These are phyloP conservation scores for Burhinus oedicnemus DNA, from an alignment of 2,113 vertebrate species.

Conservation along the genomic window DNA sequence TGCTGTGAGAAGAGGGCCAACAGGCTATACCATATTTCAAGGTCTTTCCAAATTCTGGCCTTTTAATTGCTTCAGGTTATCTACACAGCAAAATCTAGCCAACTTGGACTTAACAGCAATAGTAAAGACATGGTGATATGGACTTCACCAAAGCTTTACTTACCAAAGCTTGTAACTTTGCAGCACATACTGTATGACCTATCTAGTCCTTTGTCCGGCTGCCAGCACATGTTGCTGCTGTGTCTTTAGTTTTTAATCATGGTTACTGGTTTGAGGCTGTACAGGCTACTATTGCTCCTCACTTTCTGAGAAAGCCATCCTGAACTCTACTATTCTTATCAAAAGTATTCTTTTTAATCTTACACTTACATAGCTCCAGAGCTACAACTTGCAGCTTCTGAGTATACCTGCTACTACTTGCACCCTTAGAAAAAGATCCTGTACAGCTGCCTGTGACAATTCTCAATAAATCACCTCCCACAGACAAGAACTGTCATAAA, in stretches of 20 bases:
- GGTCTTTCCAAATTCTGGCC: neutral
- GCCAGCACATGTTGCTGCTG: neutral
- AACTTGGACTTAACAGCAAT: neutral
- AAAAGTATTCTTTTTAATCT: neutral
- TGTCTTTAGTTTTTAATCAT: neutral
- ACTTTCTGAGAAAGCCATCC: neutral
- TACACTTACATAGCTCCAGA: neutral
- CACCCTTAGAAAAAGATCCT: neutral
- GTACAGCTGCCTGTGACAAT: neutral
- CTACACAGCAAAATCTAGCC: neutral
- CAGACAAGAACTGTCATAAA: neutral
- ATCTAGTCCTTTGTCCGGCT: neutral
- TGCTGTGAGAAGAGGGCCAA: neutral
- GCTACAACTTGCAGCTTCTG: neutral
- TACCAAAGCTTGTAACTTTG: neutral
- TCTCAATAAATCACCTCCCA: neutral
- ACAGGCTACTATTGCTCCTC: neutral
- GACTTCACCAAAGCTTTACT: neutral
- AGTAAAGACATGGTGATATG: neutral
- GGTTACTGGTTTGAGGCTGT: neutral
- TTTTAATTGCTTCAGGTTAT: neutral
- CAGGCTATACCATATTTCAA: accelerated
- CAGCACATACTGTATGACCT: neutral
- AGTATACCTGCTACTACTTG: neutral
- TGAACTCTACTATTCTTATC: neutral